Evolutionary conservation across 2,113 vertebrate species (phyloP), one percentile per base, ranked within the genome.

Genomic region (Heloderma charlesbogerti): DNA sequence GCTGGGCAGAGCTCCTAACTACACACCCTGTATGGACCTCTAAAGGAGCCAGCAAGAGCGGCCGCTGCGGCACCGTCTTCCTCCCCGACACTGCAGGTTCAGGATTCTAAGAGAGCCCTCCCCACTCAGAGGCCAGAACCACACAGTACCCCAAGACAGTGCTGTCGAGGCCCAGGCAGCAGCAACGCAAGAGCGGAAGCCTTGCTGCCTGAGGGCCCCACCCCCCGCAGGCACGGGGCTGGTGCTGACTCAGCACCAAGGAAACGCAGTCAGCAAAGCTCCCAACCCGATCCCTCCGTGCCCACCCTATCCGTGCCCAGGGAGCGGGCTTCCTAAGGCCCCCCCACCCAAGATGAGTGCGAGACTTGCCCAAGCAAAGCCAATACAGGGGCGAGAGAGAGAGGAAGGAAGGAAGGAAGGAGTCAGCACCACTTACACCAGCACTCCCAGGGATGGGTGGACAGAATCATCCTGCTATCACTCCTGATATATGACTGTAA

Each of bases 401-500:
- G 34, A 6, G 72, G 89, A 25, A 74, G 87, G n/a, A n/a, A n/a
- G n/a, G n/a, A n/a, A n/a, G n/a, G n/a, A n/a, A 34, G 63, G n/a
- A 0, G 9, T 54, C 8, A 0, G 88, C 37, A 9, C 48, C 31
- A 27, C 54, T 85, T 20, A 15, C 15, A 57, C 12, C 3, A 78
- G 48, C 1, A 25, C 77, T 87, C 75, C 86, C 6, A 9, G 22
- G 18, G 37, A n/a, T 20, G 15, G 54, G 37, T 40, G 29, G 48
- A 60, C 51, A 57, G 43, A 9, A 25, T 18, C 22, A 10, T 8
- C 45, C 48, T 13, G 66, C 10, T 0, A 69, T 72, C 1, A 5
- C 84, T 87, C 75, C 77, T 1, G 5, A 89, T 78, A 72, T 82
- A 92, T 15, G 82, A 88, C 13, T 31, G 87, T 5, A n/a, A 92